Base-by-base conservation (phyloP, 2,888 invertebrate species). In the Agrochola macilenta region DNA sequence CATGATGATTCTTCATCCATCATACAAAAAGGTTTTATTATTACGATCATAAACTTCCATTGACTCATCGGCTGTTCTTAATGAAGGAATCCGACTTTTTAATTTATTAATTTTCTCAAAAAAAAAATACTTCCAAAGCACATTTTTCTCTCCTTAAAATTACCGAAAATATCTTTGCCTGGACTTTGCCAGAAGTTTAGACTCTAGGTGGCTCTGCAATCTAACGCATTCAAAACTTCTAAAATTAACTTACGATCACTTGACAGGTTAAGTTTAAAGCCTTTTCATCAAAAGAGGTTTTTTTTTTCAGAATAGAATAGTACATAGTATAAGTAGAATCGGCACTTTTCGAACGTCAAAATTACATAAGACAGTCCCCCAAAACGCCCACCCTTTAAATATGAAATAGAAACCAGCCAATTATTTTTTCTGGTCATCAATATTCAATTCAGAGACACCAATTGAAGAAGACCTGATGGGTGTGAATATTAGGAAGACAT, bases 11-110 rank as follows among this genome's bases (percentile, higher is more conserved):
- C 23, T 77, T 60, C 9, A 46, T 68, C 39, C 12, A 39, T 69
- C 46, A 43, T 26, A 20, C 9, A n/a, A 63, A 69, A 69, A 54
- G 14, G 23, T 65, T 46, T 20, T 23, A 57, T 46, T 35, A 1
- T 69, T 61, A 14, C 9, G 2, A 61, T 35, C 64, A 30, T 70
- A 46, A 78, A 54, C 8, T 68, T 69, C 12, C 23, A 58, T n/a
- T 20, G 46, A 54, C 17, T 23, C 14, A 49, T 52, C n/a, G 17
- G 35, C 30, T 74, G 26, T 54, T 46, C 30, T n/a, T 39, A 54
- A 64, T 69, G 30, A 14, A 39, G 46, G 14, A 72, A 35, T 65
- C 4, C 5, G 8, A 58, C n/a, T 0, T 23, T 72, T 1, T 12
- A 46, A 5, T 52, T 2, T 9, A 4, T 2, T 17, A 2, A 17